Evolutionary conservation across 2,797 vertebrate genomes (phyloP), one percentile per base, ranked within the genome.

Genomic region (Crypturellus tataupa): DNA sequence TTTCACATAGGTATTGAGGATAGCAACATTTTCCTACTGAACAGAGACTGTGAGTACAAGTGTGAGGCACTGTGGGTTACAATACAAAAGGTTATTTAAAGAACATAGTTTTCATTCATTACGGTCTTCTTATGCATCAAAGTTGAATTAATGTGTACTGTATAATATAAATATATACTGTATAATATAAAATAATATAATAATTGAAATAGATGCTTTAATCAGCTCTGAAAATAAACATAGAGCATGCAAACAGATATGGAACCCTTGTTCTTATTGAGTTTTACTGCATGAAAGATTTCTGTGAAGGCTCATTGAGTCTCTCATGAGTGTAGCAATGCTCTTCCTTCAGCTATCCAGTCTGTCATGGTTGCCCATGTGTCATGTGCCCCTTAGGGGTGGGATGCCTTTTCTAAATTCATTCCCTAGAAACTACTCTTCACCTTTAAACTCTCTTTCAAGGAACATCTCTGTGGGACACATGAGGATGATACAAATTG

Each of bases 1-100:
- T 85, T 89, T 85, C 71, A 88, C 21, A 25, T 0, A 1, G 10
- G 31, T 71, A 31, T 24, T 75, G 58, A 71, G 33, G 27, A 40
- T 79, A 88, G 71, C 40, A 81, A 49, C 55, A 58, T 69, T 77
- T 72, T 93, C 55, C 72, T 81, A 78, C 89, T 90, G 71, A 80
- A 31, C 10, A 35, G 46, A 27, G 33, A 47, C 21, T 23, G 35
- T 70, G 71, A 82, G 20, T 89, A 10, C 55, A 87, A 46, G 62
- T 65, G 39, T 83, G 70, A 77, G 78, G 33, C 56, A 65, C 24
- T 69, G 35, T 33, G 63, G 71, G 31, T 67, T 84, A 59, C 31
- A 72, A 17, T 58, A 65, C 37, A 65, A 73, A 78, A 87, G 16
- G 7, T 25, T 93, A 31, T 86, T 94, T 95, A 88, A 84, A 80